Conservation (phyloP, 2,797 vertebrate species). For the Tauraco hartlaubi region DNA sequence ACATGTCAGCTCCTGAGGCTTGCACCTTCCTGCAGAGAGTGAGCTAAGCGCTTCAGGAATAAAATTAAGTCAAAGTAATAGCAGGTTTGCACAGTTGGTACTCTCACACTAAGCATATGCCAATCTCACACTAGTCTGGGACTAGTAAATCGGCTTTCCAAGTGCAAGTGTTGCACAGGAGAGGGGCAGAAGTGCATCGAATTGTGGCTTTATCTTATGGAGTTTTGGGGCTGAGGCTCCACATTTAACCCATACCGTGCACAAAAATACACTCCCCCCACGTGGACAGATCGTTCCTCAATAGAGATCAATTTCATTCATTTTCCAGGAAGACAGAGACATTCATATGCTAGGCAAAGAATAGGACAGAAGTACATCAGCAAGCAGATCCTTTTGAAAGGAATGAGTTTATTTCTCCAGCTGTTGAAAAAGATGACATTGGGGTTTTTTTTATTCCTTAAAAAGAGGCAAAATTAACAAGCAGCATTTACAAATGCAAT, state of each 20-base stretch:
- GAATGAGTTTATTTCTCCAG: neutral
- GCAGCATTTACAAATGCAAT: neutral
- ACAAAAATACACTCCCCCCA: fast-evolving
- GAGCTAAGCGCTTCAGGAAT: neutral
- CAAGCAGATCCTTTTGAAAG: neutral
- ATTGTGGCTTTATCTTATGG: neutral
- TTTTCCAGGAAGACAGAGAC: neutral
- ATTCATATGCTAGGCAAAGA: neutral
- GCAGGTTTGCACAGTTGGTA: neutral
- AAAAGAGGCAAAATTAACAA: neutral
- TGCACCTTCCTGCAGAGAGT: neutral
- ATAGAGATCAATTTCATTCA: neutral
- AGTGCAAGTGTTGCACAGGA: neutral
- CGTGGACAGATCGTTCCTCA: neutral
- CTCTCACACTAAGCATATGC: neutral
- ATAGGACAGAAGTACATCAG: neutral
- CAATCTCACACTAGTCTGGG: neutral
- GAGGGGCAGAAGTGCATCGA: neutral
- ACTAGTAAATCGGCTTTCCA: neutral
- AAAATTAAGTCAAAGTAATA: neutral
- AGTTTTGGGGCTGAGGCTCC: neutral
- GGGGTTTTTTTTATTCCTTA: neutral
- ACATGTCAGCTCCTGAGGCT: neutral
- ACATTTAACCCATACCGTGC: neutral
- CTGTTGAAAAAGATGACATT: neutral